Conservation (phyloP, 2,797 vertebrate genomes). For the Parambassis ranga region DNA sequence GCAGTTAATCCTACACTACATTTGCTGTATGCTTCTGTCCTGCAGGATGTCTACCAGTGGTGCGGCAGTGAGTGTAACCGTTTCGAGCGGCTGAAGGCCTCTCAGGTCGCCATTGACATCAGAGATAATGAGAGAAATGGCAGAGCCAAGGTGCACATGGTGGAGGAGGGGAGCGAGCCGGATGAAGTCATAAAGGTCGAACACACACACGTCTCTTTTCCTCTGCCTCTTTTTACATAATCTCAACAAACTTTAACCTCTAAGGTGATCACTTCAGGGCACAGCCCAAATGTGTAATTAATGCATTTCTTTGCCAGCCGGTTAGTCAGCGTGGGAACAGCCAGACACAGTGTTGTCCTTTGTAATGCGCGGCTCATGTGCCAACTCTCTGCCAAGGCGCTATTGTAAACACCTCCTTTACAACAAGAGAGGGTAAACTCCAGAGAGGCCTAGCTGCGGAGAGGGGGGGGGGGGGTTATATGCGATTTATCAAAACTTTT, state of each 20-base stretch:
- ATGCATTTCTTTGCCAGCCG: slow-evolving; percentile 10
- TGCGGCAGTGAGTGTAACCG: slow-evolving; percentile 85
- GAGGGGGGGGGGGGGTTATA: background rate
- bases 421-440: slow-evolving; percentile 6
- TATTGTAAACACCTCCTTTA: slow-evolving; percentile 42
- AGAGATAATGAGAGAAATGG: slow-evolving; percentile 87
- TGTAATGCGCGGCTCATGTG: slow-evolving; percentile 34
- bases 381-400: slow-evolving; percentile 42
- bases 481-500: background rate
- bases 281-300: background rate
- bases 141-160: slow-evolving; percentile 81
- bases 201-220: slow-evolving; percentile 3
- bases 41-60: slow-evolving; percentile 85
- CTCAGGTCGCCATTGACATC: slow-evolving; percentile 83
- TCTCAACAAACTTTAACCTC: background rate
- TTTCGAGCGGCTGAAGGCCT: slow-evolving; percentile 86
- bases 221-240: background rate
- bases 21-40: background rate
- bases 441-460: slow-evolving; percentile 9
- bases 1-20: no score
- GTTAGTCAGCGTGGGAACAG: slow-evolving; percentile 50
- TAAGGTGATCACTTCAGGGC: background rate
- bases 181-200: slow-evolving; percentile 81
- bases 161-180: slow-evolving; percentile 84
- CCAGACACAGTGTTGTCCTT: slow-evolving; percentile 38